Evolutionary conservation across 2,888 invertebrate genomes (phyloP).

Genomic region (Tachina lurida): DNA sequence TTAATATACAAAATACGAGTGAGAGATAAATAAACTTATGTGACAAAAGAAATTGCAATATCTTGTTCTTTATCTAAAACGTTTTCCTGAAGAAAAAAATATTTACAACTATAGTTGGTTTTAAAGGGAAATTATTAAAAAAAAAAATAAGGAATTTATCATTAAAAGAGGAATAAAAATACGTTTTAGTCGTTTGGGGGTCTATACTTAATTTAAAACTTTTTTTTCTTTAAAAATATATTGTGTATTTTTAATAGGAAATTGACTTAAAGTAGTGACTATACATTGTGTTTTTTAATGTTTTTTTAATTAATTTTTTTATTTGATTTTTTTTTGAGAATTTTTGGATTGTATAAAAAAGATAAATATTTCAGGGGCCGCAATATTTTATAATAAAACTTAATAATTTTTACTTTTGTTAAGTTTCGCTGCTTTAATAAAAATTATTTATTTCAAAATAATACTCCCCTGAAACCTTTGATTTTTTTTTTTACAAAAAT

Average conservation of each 20-base stretch:
- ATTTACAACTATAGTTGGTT: slow-evolving; percentile 58
- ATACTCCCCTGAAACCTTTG: background rate
- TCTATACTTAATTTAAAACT: slow-evolving; percentile 37
- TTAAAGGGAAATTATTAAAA: slow-evolving; percentile 6
- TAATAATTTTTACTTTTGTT: slow-evolving; percentile 44
- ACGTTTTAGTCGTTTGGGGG: slow-evolving; percentile 65
- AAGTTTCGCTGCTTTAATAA: slow-evolving; percentile 65
- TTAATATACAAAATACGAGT: slow-evolving; percentile 53
- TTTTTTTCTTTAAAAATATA: slow-evolving; percentile 51
- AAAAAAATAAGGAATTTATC: slow-evolving; percentile 33
- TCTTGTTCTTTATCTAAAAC: slow-evolving; percentile 51
- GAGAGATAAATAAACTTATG: slow-evolving; percentile 61
- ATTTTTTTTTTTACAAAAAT: background rate
- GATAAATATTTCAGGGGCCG: background rate
- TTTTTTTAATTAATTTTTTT: slow-evolving; percentile 9
- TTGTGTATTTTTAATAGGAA: slow-evolving; percentile 75
- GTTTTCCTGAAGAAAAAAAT: slow-evolving; percentile 51
- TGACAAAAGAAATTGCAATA: slow-evolving; percentile 33
- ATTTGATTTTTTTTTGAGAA: background rate
- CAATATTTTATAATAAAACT: slow-evolving; percentile 9
- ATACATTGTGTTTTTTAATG: slow-evolving; percentile 78
- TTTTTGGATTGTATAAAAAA: background rate
- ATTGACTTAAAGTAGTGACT: slow-evolving; percentile 83
- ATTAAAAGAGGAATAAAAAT: slow-evolving; percentile 15
- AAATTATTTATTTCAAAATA: slow-evolving; percentile 48